Evolutionary conservation across 2,888 invertebrate species (phyloP).

Genomic region (Eupeodes latifasciatus): DNA sequence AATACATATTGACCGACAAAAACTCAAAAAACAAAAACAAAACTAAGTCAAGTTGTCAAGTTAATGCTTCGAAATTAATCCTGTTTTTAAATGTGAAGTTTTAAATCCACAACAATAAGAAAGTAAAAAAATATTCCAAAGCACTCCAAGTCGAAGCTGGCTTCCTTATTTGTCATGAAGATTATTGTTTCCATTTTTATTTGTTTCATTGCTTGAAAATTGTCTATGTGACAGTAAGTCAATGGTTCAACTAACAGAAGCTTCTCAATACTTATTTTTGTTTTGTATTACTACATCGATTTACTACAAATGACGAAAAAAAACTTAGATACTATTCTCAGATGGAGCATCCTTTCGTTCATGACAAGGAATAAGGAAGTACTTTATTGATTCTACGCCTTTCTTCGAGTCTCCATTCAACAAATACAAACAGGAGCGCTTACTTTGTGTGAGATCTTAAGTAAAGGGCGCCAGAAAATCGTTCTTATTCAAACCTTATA

Average conservation of each 20-base stretch:
- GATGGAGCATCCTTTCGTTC: background rate
- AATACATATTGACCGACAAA: background rate
- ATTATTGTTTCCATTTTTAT: slow-evolving; percentile 3
- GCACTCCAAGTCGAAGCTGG: background rate
- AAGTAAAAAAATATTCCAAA: background rate
- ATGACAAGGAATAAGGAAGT: slow-evolving; percentile 16
- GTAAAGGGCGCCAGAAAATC: slow-evolving; percentile 22
- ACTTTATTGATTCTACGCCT: slow-evolving; percentile 6
- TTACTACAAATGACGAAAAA: background rate
- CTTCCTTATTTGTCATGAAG: slow-evolving; percentile 26
- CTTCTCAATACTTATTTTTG: background rate
- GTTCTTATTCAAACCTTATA: background rate
- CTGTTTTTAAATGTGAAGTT: background rate
- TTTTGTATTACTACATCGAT: background rate
- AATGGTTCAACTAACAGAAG: background rate
- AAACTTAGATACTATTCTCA: background rate
- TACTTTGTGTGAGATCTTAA: background rate
- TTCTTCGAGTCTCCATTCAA: background rate
- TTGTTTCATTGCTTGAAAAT: background rate
- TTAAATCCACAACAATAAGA: background rate
- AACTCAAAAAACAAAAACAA: background rate
- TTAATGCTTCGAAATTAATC: background rate
- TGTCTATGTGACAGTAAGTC: background rate
- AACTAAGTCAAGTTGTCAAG: background rate
- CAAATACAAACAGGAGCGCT: slow-evolving; percentile 10